phyloP scores from a whole-genome alignment of 1,140 invertebrate species.

The Pogonomyrmex californicus region DNA sequence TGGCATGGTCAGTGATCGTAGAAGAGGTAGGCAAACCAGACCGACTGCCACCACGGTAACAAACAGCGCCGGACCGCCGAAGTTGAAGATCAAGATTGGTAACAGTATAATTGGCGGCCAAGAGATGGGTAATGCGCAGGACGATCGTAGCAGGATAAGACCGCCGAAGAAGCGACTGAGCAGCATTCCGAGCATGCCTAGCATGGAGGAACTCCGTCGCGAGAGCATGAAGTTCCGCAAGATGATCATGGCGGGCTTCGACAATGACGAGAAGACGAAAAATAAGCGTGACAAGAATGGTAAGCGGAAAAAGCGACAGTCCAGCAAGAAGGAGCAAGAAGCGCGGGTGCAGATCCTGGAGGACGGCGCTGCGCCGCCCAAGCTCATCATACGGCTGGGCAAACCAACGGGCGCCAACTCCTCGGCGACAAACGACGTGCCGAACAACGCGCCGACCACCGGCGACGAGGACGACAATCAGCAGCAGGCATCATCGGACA shows the following conservation, averaged over 20 bases:
- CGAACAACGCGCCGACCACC: constrained; percentile 43
- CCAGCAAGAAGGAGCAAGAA: constrained; percentile 86
- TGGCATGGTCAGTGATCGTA: constrained; percentile 85
- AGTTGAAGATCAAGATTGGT: constrained; percentile 94
- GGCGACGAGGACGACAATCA: constrained; percentile 62
- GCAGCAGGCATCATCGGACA: constrained; percentile 44
- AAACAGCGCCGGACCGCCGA: constrained; percentile 88
- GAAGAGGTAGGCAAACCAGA: constrained; percentile 87
- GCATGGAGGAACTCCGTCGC: constrained; percentile 92
- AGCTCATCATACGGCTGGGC: constrained; percentile 90
- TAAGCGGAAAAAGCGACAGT: constrained; percentile 88
- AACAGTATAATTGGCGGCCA: constrained; percentile 88
- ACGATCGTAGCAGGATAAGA: constrained; percentile 88
- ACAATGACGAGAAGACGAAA: constrained; percentile 89
- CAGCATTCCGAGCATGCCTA: constrained; percentile 89
- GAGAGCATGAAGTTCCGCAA: constrained; percentile 96
- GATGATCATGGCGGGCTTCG: constrained; percentile 93
- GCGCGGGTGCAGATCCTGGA: constrained; percentile 89
- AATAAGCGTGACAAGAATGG: constrained; percentile 89
- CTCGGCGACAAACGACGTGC: constrained; percentile 50
- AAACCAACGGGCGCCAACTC: constrained; percentile 80
- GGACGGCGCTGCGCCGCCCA: constrained; percentile 89
- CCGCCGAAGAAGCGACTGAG: constrained; percentile 94
- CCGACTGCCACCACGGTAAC: constrained; percentile 77
- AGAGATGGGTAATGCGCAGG: constrained; percentile 80